Evolutionary conservation across 2,888 invertebrate genomes (phyloP).

Genomic region (Andricus quercusramuli): DNA sequence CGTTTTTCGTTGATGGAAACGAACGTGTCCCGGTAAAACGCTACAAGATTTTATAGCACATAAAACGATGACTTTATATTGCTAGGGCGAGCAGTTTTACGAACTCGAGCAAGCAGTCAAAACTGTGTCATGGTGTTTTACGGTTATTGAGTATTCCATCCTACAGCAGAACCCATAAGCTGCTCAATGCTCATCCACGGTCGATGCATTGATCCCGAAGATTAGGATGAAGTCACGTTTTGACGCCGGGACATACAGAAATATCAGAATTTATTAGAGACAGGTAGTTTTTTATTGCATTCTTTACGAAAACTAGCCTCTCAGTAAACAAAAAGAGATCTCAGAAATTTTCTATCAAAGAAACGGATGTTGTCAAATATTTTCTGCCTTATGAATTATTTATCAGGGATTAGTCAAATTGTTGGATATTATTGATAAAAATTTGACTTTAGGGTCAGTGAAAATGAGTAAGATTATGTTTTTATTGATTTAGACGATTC

Average conservation of each 20-base stretch:
- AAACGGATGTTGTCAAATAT: neutral
- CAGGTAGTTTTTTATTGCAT: neutral
- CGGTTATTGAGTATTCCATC: conserved; percentile 59
- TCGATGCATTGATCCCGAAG: conserved; percentile 5
- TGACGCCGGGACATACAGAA: neutral
- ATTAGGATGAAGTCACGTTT: neutral
- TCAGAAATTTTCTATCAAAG: neutral
- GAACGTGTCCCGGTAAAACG: conserved; percentile 10
- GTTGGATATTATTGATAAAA: no score
- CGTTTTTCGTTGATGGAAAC: conserved; percentile 28
- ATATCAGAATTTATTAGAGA: conserved; percentile 1
- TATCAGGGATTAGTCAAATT: neutral
- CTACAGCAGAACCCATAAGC: neutral
- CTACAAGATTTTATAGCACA: conserved; percentile 63
- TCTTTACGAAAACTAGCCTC: neutral
- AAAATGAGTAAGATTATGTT: no score
- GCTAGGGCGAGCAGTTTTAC: conserved; percentile 43
- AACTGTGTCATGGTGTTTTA: conserved; percentile 69
- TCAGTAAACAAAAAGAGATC: neutral
- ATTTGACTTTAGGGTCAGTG: no score
- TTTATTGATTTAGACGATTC: no score
- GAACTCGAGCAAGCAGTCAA: conserved; percentile 56
- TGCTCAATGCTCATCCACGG: conserved; percentile 16
- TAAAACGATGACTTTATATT: conserved; percentile 67
- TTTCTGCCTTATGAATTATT: neutral